These are phyloP conservation scores for Graptemys geographica DNA, from an alignment of 2,797 vertebrate species.

Conservation along the genomic window DNA sequence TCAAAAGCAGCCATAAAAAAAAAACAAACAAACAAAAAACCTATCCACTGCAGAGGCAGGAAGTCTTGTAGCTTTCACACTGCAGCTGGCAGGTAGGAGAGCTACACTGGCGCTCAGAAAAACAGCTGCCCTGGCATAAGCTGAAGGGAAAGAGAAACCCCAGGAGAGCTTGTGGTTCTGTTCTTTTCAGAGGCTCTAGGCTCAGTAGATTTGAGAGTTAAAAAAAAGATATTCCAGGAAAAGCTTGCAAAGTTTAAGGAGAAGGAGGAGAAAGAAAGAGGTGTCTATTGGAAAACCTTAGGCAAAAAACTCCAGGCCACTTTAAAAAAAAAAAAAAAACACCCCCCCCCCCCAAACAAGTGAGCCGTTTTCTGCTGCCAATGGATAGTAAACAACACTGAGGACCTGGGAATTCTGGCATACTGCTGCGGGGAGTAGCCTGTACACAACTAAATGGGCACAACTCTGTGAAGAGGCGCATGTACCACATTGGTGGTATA, in stretches of 20 bases:
- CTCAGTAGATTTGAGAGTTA: conserved; percentile 21
- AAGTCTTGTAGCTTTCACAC: conserved; percentile 43
- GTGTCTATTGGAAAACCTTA: background rate
- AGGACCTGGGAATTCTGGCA: background rate
- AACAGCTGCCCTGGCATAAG: conserved; percentile 73
- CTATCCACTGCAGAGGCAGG: conserved; percentile 62
- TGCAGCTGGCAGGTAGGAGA: conserved; percentile 59
- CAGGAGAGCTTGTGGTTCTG: conserved; percentile 22
- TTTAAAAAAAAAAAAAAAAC: background rate
- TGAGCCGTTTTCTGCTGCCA: conserved; percentile 50
- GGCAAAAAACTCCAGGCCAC: conserved; percentile 30
- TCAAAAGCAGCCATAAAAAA: conserved; percentile 56
- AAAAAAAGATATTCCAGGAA: conserved; percentile 40
- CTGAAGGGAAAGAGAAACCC: conserved; percentile 58
- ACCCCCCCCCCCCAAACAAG: conserved; percentile 54
- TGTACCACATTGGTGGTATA: rapidly evolving
- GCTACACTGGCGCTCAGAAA: conserved; percentile 52
- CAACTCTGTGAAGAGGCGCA: background rate
- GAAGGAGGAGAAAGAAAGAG: background rate
- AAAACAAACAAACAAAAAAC: background rate
- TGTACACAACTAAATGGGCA: background rate
- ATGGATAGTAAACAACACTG: conserved; percentile 21
- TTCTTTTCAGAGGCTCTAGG: conserved; percentile 59
- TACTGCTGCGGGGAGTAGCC: background rate
- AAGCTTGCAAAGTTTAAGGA: conserved; percentile 50